Conservation (phyloP, 1,140 invertebrate genomes). For the Philopotamus ludificatus region DNA sequence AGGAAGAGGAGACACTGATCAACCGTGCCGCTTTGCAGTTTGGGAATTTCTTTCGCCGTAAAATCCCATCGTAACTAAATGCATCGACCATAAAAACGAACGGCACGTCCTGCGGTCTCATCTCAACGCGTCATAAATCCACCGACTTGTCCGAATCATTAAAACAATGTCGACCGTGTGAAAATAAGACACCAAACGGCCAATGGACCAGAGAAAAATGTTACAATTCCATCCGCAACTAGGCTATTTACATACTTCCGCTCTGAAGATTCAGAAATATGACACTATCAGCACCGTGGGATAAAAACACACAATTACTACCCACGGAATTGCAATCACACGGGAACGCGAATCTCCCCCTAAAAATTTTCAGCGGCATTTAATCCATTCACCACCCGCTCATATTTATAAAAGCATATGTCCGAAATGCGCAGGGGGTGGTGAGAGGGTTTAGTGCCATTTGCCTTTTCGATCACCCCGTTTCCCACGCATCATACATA, state of each 20-base stretch:
- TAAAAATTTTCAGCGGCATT: slow-evolving; percentile 11
- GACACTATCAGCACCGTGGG: no score
- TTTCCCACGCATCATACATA: slow-evolving; percentile 25
- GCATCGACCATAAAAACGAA: slow-evolving; percentile 21
- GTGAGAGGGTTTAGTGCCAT: slow-evolving; percentile 4
- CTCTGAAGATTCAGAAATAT: no score
- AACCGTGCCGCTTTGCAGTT: no score
- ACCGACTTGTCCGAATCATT: slow-evolving; percentile 1
- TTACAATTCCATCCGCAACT: not conserved
- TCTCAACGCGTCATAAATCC: slow-evolving; percentile 8
- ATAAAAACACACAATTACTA: no score
- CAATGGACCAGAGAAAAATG: not conserved
- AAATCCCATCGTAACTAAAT: slow-evolving; percentile 23
- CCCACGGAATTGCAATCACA: not conserved
- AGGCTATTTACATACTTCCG: no score
- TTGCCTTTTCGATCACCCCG: slow-evolving; percentile 12
- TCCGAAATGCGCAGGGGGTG: not conserved
- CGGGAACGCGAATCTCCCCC: slow-evolving; percentile 4
- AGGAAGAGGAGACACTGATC: no score
- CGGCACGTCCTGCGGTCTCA: slow-evolving; percentile 16
- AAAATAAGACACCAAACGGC: not conserved
- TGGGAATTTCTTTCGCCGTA: not conserved
- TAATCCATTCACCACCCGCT: slow-evolving; percentile 33
- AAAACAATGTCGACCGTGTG: slow-evolving; percentile 11
- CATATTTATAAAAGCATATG: slow-evolving; percentile 25